phyloP scores from a whole-genome alignment of 2,113 vertebrate genomes.

The Phalacrocorax pelagicus region DNA sequence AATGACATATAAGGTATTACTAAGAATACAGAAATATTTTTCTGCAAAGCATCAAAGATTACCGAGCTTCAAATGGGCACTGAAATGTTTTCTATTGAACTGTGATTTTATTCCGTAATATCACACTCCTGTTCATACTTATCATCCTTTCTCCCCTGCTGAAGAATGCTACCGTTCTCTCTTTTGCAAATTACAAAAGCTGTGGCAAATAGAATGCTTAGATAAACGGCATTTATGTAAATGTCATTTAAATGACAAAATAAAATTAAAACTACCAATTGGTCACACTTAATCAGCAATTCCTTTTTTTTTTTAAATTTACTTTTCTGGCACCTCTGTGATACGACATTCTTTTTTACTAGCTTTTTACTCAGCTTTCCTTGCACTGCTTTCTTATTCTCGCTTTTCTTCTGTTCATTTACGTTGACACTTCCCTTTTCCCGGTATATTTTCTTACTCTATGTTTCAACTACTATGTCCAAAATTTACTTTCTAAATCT shows the following conservation, averaged over 20 bases:
- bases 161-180: not conserved
- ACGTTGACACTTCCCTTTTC: not conserved
- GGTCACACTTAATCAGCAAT: not conserved
- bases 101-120: not conserved
- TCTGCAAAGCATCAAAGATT: not conserved
- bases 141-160: not conserved
- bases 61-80: not conserved
- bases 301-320: not conserved
- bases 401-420: not conserved
- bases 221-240: not conserved
- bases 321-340: not conserved
- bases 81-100: not conserved
- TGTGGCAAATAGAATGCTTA: not conserved
- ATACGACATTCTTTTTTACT: not conserved
- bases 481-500: not conserved
- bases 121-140: not conserved
- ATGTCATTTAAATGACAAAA: not conserved
- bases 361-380: not conserved
- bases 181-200: not conserved
- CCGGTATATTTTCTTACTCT: not conserved
- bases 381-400: not conserved
- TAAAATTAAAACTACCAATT: not conserved
- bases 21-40: not conserved
- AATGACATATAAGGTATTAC: not conserved
- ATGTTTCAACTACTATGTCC: not conserved